Evolutionary conservation across 2,113 vertebrate genomes (phyloP), one percentile per base, ranked within the genome.

Genomic region (Puffinus mauretanicus): DNA sequence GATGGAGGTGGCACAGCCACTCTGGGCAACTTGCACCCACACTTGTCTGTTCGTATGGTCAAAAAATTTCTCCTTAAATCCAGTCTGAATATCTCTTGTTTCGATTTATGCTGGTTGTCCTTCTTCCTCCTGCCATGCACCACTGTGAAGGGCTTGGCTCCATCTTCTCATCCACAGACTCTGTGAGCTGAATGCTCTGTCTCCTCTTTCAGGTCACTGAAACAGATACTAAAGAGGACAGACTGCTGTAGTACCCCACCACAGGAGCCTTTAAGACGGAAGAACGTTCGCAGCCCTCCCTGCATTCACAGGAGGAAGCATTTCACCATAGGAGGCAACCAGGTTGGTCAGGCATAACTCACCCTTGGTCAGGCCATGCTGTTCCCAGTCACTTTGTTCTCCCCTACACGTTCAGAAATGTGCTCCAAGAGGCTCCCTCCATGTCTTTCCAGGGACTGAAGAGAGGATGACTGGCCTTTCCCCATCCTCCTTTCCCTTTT

Each of bases 391-490:
- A 16, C 20, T 16, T 51, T 46, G 22, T n/a, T 75, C 21, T 65
- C 17, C 26, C 30, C 7, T 0, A 17, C 26, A 8, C 1, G 0
- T 21, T 55, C 29, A 54, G 44, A n/a, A 72, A 52, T 16, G 21
- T 47, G 11, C 30, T 65, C 17, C 51, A 47, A 47, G 21, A 66
- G 17, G 34, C 6, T 83, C 8, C 13, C 10, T 46, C 29, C 44
- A 54, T 32, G 34, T 11, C 34, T 60, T 83, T 72, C 58, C 20
- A 46, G 21, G 38, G 30, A 36, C 17, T 27, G 29, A 78, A 62
- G 34, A 47, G 58, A 65, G 10, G 38, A 47, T 72, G 34, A 27
- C 29, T 40, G 46, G 8, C 34, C 14, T 75, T 61, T 75, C 19
- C 40, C 20, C 57, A 52, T 3, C 8, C 30, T 55, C 40, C 52